Conservation (phyloP, 2,888 invertebrate genomes). For the Drosophila affinis region DNA sequence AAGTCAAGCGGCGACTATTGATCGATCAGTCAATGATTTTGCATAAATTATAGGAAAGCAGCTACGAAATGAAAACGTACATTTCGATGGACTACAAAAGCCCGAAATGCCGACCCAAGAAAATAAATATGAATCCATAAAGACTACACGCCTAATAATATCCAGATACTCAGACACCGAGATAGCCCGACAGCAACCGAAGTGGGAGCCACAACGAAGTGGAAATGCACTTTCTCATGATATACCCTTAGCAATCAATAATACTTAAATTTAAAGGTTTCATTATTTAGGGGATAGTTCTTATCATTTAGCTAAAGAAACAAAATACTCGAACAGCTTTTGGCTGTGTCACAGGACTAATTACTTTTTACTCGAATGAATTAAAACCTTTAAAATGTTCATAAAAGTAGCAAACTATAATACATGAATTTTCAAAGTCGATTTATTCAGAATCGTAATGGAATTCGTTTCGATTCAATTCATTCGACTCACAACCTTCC, state of each 20-base stretch:
- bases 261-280: too few species aligned
- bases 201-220: background rate
- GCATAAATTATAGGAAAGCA: slow-evolving; percentile 69
- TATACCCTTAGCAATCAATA: too few species aligned
- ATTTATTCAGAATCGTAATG: slow-evolving; percentile 9
- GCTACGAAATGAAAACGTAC: slow-evolving; percentile 51
- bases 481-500: background rate
- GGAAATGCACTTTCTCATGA: background rate
- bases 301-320: too few species aligned
- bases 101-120: slow-evolving; percentile 60
- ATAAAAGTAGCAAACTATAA: too few species aligned
- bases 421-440: background rate
- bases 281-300: too few species aligned
- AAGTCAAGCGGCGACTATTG: slow-evolving; percentile 56
- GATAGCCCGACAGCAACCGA: background rate
- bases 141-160: slow-evolving; percentile 6
- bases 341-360: too few species aligned
- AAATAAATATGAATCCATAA: slow-evolving; percentile 47
- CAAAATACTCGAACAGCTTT: too few species aligned
- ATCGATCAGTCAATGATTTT: slow-evolving; percentile 77
- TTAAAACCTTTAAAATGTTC: too few species aligned
- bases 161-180: too few species aligned
- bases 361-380: too few species aligned
- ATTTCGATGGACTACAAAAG: slow-evolving; percentile 63
- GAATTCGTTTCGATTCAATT: slow-evolving; percentile 24